These are phyloP conservation scores for Alectura lathami DNA, from an alignment of 2,113 vertebrate genomes.

Conservation along the genomic window DNA sequence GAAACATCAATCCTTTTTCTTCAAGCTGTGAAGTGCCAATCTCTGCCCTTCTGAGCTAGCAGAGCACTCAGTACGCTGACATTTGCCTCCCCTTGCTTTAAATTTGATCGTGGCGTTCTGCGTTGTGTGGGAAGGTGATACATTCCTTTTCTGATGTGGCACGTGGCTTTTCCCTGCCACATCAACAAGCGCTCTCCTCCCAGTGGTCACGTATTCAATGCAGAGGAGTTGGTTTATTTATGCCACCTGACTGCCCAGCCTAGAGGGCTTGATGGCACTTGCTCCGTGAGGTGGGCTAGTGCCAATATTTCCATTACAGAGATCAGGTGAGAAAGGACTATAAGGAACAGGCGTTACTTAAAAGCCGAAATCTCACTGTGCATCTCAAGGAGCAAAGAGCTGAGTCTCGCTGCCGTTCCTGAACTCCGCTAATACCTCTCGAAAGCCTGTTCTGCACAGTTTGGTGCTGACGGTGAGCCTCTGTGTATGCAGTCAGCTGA, in stretches of 20 bases:
- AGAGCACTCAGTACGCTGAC: background rate
- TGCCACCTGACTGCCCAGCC: conserved; percentile 11
- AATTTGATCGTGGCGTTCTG: background rate
- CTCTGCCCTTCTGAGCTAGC: background rate
- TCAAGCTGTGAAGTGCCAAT: background rate
- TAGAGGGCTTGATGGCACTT: background rate
- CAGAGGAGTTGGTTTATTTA: background rate
- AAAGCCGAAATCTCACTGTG: background rate
- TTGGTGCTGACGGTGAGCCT: conserved; percentile 28
- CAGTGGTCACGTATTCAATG: background rate
- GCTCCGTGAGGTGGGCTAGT: background rate
- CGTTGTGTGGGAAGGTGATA: background rate
- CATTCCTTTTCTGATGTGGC: background rate
- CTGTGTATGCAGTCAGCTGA: background rate
- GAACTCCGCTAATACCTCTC: background rate
- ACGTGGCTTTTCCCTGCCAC: background rate
- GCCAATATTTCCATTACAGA: conserved; percentile 17
- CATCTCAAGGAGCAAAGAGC: background rate
- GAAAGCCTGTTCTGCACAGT: background rate
- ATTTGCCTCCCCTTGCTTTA: background rate
- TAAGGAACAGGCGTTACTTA: background rate
- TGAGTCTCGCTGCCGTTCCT: background rate
- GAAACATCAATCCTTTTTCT: background rate
- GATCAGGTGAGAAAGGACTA: conserved; percentile 14
- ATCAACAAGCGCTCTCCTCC: background rate